Base-by-base conservation (phyloP, 2,888 invertebrate species). In the Rutpela maculata region DNA sequence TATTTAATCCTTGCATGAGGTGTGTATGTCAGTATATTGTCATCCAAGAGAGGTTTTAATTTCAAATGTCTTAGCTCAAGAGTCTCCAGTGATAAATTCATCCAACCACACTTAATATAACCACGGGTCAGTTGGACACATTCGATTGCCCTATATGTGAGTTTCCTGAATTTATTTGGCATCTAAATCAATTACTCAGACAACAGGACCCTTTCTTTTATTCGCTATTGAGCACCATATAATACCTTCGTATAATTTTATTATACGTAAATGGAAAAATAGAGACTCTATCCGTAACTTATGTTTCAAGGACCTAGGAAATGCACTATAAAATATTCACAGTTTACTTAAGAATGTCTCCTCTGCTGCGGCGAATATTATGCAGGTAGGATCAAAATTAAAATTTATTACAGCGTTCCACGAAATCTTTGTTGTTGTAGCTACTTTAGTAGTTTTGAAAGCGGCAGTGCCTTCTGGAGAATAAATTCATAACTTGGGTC, bases 161-260 rank as follows among this genome's bases (percentile, higher is more conserved):
- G n/a, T n/a, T 4, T n/a, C n/a, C 50, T 50, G 6, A 65, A 65
- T 65, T 18, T 65, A 65, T 65, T 43, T 43, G 65, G 19, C 43
- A 3, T 38, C 43, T 11, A 18, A 43, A 18, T 65, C 11, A 65
- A 65, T 65, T 65, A 65, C 43, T 43, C 43, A 65, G 38, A 22
- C 18, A 11, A 65, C 22, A 50, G 15, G 65, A 17, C 43, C 11
- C 19, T 65, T 50, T 50, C 50, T n/a, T 31, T 65, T 65, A 65
- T 31, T 43, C 19, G 18, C 38, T 38, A 18, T 65, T 19, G 43
- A 65, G 43, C 17, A 19, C 18, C 18, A 0, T 50, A 38, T 19
- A 65, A 38, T 65, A 43, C 65, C 65, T 65, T 19, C 65, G 65
- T 43, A 65, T 65, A 65, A 65, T 50, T 43, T 43, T 65, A 65